These are phyloP conservation scores for Patagioenas fasciata DNA, from an alignment of 2,113 vertebrate genomes.

Conservation along the genomic window DNA sequence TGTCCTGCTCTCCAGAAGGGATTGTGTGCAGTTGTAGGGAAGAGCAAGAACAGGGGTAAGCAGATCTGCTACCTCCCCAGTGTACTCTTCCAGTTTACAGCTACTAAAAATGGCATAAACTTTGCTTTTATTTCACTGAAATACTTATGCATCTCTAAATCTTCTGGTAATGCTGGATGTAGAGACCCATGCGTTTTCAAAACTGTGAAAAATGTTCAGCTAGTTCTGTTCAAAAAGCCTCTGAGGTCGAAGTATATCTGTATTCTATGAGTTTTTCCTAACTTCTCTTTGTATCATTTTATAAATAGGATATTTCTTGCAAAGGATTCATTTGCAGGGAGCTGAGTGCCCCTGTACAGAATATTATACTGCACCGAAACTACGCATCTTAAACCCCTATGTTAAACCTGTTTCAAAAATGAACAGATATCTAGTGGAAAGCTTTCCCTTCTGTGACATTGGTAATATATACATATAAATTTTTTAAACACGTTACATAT, in stretches of 20 bases:
- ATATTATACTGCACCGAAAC: not conserved
- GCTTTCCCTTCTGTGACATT: not conserved
- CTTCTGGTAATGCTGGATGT: not conserved
- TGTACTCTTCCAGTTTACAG: not conserved
- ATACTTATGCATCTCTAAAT: not conserved
- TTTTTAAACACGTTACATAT: not conserved
- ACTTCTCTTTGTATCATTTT: not conserved
- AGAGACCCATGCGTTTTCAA: not conserved
- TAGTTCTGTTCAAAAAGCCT: not conserved
- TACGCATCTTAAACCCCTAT: not conserved
- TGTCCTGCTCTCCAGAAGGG: not conserved
- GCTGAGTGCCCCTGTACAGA: not conserved
- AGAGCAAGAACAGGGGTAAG: not conserved
- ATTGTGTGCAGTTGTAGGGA: accelerated
- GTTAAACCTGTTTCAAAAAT: not conserved
- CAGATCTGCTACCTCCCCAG: not conserved
- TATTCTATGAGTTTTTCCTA: not conserved
- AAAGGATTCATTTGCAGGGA: not conserved
- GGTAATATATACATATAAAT: not conserved
- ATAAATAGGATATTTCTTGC: not conserved
- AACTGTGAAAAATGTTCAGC: not conserved
- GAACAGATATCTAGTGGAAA: not conserved
- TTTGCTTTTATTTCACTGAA: not conserved
- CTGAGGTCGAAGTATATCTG: not conserved
- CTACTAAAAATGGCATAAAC: not conserved